Base-by-base conservation (phyloP, 35 echinoderm and acorn worm genomes). In the Amphiura filiformis region DNA sequence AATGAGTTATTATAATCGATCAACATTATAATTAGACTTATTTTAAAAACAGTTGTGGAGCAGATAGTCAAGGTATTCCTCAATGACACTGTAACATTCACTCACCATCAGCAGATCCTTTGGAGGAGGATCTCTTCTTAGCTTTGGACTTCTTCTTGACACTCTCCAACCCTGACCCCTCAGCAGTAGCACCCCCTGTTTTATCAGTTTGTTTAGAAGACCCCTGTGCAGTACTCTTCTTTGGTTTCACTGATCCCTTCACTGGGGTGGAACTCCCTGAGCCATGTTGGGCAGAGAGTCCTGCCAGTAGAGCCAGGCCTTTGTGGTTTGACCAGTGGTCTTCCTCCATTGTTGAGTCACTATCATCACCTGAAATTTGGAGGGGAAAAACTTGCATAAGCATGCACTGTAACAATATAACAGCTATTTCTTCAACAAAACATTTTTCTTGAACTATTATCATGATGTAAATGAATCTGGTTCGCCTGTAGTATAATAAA, bases 311-410 rank as follows among this genome's bases (percentile, higher is more conserved):
- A 32, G 82, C 81, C 4, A 85, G 82, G 1, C 89, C 82, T 26
- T 91, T 91, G 81, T 91, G 89, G 52, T 35, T 75, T 70, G 65
- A 77, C 89, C 89, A 75, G 81, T 56, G 26, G 42, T 85, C 42
- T 44, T 90, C 38, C 34, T 91, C 89, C 81, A 84, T 42, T 0
- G 81, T 39, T 0, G 89, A 91, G 76, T 91, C 89, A 39, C 89
- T 91, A 42, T 90, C 88, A 39, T 90, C 88, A 39, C 81, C 88
- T 90, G n/a, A n/a, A n/a, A n/a, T n/a, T n/a, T n/a, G n/a, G n/a
- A n/a, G n/a, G 23, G n/a, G n/a, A n/a, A n/a, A n/a, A n/a, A n/a
- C n/a, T n/a, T n/a, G n/a, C n/a, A n/a, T n/a, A n/a, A n/a, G n/a
- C n/a, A n/a, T n/a, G n/a, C n/a, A n/a, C n/a, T n/a, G n/a, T n/a